Conservation (phyloP, 2,888 invertebrate genomes). For the Melipona bicolor region DNA sequence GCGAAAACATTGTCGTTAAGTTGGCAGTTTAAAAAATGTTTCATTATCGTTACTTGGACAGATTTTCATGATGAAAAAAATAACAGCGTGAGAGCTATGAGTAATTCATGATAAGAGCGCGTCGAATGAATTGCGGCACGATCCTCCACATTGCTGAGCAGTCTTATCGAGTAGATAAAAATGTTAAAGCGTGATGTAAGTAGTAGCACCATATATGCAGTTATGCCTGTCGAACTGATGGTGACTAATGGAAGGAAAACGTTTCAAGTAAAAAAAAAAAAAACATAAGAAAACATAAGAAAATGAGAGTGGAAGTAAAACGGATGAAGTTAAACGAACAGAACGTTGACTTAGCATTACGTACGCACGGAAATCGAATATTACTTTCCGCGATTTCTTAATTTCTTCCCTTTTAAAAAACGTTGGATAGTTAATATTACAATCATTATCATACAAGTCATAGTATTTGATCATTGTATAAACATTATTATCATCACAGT, state of each 20-base stretch:
- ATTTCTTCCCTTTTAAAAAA: conserved; percentile 73
- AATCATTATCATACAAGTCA: conserved; percentile 80
- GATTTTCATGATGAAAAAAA: conserved; percentile 60
- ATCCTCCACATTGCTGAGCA: conserved; percentile 74
- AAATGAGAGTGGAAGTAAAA: neutral
- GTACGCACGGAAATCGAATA: conserved; percentile 60
- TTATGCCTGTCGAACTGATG: conserved; percentile 65
- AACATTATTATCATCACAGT: conserved; percentile 85
- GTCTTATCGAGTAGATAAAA: conserved; percentile 78
- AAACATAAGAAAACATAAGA: conserved; percentile 17
- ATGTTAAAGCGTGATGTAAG: conserved; percentile 71
- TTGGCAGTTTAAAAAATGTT: conserved; percentile 78
- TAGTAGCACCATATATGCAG: conserved; percentile 72
- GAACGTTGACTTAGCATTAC: conserved; percentile 72
- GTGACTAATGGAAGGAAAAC: conserved; percentile 62
- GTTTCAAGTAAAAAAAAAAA: conserved; percentile 13
- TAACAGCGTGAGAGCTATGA: conserved; percentile 66
- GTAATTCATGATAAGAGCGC: conserved; percentile 69
- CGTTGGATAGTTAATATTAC: conserved; percentile 76
- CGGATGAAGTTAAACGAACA: conserved; percentile 56
- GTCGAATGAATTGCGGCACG: conserved; percentile 59
- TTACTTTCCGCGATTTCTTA: conserved; percentile 53
- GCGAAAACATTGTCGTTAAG: conserved; percentile 74
- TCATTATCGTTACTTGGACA: conserved; percentile 62
- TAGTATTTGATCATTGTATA: conserved; percentile 82